Base-by-base conservation (phyloP, 2,113 vertebrate genomes). In the Galbula dea region DNA sequence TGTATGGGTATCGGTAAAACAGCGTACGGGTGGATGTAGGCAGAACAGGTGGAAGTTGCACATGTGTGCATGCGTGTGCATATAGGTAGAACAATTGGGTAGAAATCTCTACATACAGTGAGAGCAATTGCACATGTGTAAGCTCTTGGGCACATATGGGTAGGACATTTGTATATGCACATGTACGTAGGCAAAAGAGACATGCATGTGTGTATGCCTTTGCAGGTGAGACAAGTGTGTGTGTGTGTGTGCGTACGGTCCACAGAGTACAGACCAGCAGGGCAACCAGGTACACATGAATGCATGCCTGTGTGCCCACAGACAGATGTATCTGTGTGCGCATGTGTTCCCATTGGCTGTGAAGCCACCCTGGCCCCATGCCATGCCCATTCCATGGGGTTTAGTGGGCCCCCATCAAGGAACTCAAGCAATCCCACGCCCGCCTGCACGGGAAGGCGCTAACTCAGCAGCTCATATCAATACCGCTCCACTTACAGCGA, bases 391-490 rank as follows among this genome's bases (percentile, higher is more conserved):
- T 90, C 57, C 79, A 66, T 4, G 58, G 39, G n/a, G 8, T 72
- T 80, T 41, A 30, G 66, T 27, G 5, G 24, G 12, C 22, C 37
- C 26, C 72, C 8, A 20, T 32, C 2, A 58, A 74, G 73, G 86
- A 86, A 51, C 57, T 83, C 0, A 2, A 96, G 88, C 83, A 19
- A 52, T 92, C 94, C 93, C 76, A 20, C 7, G 12, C 93, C 9
- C 61, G 92, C 62, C 88, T 4, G 4, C 2, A 2, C 9, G 0
- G 92, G 94, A 94, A 97, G 96, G 85, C 84, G 96, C 97, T 97
- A 97, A 97, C 96, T 97, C 97, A 97, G 97, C 97, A 97, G 89
- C 93, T 91, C 90, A 8, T 97, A 96, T 97, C 97, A 97, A 97
- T 97, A 97, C 95, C 0, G 69, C 92, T 96, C 96, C 97, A 97